Evolutionary conservation across 2,113 vertebrate species (phyloP).

Genomic region (Pachycephala philippinensis): DNA sequence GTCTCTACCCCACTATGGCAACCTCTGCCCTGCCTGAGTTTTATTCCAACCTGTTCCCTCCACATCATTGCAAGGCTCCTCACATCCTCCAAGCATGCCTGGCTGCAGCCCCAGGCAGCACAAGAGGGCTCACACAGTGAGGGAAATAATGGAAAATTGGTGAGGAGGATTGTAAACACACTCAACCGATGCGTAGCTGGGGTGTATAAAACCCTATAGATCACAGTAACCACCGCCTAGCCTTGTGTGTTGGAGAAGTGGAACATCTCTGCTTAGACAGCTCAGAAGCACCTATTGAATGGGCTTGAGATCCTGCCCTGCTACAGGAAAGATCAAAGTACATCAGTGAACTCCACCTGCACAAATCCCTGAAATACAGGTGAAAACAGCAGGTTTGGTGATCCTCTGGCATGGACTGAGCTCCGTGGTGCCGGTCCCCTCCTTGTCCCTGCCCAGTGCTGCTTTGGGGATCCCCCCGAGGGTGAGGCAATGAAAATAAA

Average conservation of each 20-base stretch:
- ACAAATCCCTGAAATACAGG: background rate
- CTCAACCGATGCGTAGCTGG: background rate
- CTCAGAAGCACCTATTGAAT: background rate
- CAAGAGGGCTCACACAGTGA: background rate
- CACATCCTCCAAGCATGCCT: fast-evolving
- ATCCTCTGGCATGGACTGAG: fast-evolving
- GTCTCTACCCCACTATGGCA: background rate
- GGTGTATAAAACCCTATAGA: background rate
- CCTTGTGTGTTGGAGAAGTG: background rate
- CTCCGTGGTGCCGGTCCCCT: fast-evolving
- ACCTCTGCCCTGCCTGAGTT: background rate
- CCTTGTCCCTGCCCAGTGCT: too few species aligned
- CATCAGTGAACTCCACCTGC: background rate
- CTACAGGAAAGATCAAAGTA: background rate
- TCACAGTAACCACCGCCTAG: background rate
- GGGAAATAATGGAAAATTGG: background rate
- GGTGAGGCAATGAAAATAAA: background rate
- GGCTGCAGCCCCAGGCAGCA: background rate
- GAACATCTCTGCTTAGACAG: background rate
- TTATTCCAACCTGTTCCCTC: background rate
- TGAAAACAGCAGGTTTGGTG: background rate
- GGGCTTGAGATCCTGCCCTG: background rate
- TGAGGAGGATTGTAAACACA: background rate
- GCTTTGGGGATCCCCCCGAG: background rate
- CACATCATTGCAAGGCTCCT: background rate